phyloP scores from a whole-genome alignment of 30 jellyfish, hydroid and myxozoan genomes.

The Nemopilema nomurai region DNA sequence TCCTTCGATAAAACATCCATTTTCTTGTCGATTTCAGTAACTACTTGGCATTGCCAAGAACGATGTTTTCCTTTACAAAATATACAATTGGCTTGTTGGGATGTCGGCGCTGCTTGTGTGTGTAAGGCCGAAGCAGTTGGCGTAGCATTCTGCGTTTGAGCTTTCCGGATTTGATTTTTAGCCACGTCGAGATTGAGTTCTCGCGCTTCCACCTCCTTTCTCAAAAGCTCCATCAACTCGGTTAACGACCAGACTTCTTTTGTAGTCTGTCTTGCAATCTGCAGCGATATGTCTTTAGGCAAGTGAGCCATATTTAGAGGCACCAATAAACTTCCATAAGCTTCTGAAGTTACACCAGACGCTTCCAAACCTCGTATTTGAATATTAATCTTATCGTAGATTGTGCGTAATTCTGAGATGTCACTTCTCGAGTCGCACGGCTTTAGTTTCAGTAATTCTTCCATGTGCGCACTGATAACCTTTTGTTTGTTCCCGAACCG shows the following conservation, averaged over 20 bases:
- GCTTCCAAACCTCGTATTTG: conserved; percentile 65
- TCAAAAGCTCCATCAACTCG: conserved; percentile 14
- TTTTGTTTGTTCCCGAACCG: not conserved
- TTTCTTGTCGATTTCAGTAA: not conserved
- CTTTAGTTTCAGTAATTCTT: conserved; percentile 12
- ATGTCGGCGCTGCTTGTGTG: not conserved
- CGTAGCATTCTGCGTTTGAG: not conserved
- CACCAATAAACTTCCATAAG: conserved; percentile 56
- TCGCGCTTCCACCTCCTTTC: conserved; percentile 63
- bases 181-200: conserved; percentile 10
- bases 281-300: conserved; percentile 51
- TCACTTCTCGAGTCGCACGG: not conserved
- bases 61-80: not conserved
- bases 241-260: conserved; percentile 58
- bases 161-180: not conserved
- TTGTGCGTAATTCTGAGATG: not conserved
- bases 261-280: conserved; percentile 42
- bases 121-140: conserved; percentile 16
- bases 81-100: not conserved
- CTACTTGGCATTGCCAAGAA: not conserved
- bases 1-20: not conserved
- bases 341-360: conserved; percentile 40
- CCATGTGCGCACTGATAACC: not conserved
- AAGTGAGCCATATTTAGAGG: conserved; percentile 44
- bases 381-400: conserved; percentile 39